Evolutionary conservation across 2,113 vertebrate genomes (phyloP), one percentile per base, ranked within the genome.

Genomic region (Tetrax tetrax): DNA sequence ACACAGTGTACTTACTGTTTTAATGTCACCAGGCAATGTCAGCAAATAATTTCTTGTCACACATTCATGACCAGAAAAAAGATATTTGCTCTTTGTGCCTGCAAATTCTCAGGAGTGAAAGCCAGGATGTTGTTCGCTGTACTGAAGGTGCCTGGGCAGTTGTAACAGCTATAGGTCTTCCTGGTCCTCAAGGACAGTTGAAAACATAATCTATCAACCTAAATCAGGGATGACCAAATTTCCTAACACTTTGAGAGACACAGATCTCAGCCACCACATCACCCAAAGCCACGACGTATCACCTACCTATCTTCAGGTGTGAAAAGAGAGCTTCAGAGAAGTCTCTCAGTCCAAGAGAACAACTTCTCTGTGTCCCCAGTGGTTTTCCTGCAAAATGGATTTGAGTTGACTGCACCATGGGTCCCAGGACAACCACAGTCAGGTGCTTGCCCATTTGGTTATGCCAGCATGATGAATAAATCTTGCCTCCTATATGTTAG

Each of bases 221-320:
- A 54, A 60, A 4, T 33, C 14, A 28, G 14, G 41, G 41, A 14
- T 63, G 28, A 63, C 6, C 33, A 53, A 35, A 63, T 25, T 79
- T 85, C 25, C 51, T 48, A 82, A 2, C 17, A 8, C 31, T 56
- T 48, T 45, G n/a, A 88, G n/a, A 88, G 35, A 4, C 22, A 51
- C 13, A 53, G 11, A n/a, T 47, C 56, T 71, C 35, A 68, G 33
- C 25, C 20, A 29, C 8, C 43, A 38, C 11, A 25, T 2, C 1
- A 57, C 24, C 5, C 47, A 82, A 82, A 70, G 27, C 16, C 14
- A 28, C 1, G 0, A 23, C 0, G 0, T 51, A 20, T 66, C 24
- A 41, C 7, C 31, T 69, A 29, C 0, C 0, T 23, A 5, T 18
- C 7, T 60, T 29, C 25, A 24, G 48, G 16, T 2, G 2, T 14